These are phyloP conservation scores for Arctopsyche grandis DNA, from an alignment of 1,140 invertebrate species.

Conservation along the genomic window DNA sequence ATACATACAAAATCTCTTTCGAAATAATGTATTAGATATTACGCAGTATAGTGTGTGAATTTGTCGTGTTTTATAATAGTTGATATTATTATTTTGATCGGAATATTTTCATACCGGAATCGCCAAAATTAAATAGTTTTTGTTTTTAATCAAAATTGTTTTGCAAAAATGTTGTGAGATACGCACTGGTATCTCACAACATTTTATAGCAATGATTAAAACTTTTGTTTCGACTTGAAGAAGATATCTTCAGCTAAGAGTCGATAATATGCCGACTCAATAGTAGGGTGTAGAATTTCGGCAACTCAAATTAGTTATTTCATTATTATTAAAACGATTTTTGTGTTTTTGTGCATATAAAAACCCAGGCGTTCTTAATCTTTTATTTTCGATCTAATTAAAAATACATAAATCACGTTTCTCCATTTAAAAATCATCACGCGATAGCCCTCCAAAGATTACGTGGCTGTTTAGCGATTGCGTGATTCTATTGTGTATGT, in stretches of 20 bases:
- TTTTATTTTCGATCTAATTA: constrained; percentile 1
- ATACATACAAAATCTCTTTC: no score
- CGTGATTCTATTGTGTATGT: background rate
- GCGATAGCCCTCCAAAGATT: constrained; percentile 1
- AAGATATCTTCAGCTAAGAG: background rate
- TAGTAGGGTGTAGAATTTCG: background rate
- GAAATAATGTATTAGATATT: no score
- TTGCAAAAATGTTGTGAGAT: background rate
- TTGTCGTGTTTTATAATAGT: no score
- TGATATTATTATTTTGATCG: no score
- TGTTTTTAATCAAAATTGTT: constrained; percentile 19
- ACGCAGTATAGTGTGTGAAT: no score
- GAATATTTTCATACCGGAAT: no score
- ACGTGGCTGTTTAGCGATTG: background rate
- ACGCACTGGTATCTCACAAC: no score
- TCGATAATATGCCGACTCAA: background rate
- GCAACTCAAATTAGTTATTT: background rate
- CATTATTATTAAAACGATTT: background rate
- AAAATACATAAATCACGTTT: constrained; percentile 19
- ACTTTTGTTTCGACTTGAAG: background rate
- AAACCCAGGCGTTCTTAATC: background rate
- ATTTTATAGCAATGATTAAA: background rate
- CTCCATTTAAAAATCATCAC: constrained; percentile 11
- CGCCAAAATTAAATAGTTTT: background rate
- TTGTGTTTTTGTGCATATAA: background rate